Conservation (phyloP, 2,797 vertebrate species). For the Steatocranus sp. region DNA sequence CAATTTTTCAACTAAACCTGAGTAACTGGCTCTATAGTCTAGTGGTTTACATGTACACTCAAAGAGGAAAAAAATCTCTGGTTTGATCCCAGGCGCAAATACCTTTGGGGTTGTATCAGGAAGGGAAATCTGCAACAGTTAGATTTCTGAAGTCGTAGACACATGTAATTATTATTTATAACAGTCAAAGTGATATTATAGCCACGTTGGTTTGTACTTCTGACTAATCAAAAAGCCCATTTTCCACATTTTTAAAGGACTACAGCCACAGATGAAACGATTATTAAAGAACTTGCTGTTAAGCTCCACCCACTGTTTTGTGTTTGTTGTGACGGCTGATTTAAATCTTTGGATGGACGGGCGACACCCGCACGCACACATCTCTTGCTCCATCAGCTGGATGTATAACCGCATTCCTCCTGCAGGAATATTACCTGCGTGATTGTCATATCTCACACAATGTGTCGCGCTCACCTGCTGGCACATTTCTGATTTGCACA, state of each 20-base stretch:
- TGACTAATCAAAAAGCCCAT: fast-evolving
- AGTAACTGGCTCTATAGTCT: not conserved
- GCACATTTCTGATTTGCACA: not conserved
- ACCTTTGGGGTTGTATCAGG: not conserved
- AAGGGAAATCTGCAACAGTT: not conserved
- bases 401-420: constrained; percentile 5
- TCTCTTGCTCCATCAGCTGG: fast-evolving
- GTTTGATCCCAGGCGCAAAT: not conserved
- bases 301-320: not conserved
- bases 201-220: not conserved
- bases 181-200: not conserved
- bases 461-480: not conserved
- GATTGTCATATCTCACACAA: not conserved
- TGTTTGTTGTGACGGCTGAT: not conserved
- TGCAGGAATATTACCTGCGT: not conserved
- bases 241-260: fast-evolving
- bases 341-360: not conserved
- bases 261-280: fast-evolving
- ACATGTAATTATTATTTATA: not conserved
- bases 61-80: not conserved
- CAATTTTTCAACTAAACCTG: not conserved
- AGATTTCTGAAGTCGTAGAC: not conserved
- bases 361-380: fast-evolving
- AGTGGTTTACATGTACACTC: not conserved
- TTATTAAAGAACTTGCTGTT: not conserved